Conservation (phyloP, 2,888 invertebrate species). For the Lasioglossum zephyrum region DNA sequence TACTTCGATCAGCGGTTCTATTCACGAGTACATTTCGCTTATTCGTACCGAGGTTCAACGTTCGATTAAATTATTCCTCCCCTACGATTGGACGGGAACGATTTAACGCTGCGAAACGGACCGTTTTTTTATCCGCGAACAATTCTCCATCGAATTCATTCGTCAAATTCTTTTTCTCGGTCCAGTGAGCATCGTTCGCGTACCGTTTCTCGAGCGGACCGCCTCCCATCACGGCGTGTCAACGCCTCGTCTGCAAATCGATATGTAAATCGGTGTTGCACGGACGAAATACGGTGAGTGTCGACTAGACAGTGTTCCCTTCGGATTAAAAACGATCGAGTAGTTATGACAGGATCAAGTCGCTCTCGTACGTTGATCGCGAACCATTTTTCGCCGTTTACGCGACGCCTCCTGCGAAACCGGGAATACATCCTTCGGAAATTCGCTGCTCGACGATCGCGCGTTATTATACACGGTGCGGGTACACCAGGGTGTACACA, state of each 20-base stretch:
- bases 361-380: conserved; percentile 23
- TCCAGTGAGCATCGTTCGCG: conserved; percentile 14
- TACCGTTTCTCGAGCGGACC: conserved; percentile 46
- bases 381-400: conserved; percentile 28
- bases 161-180: conserved; percentile 1
- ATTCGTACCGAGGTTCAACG: background rate
- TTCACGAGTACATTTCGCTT: background rate
- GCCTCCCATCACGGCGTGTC: conserved; percentile 52
- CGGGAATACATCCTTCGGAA: conserved; percentile 11
- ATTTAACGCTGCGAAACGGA: conserved; percentile 4
- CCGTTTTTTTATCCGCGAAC: background rate
- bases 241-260: conserved; percentile 48
- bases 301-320: conserved; percentile 38
- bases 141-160: conserved; percentile 11
- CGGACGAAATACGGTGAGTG: conserved; percentile 54
- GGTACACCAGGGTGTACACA: conserved; percentile 1
- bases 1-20: background rate
- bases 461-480: conserved; percentile 14
- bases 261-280: conserved; percentile 60
- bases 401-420: background rate
- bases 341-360: background rate
- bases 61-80: background rate
- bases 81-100: background rate
- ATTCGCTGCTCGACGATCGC: conserved; percentile 1
- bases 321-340: conserved; percentile 46